phyloP scores from a whole-genome alignment of 2,113 vertebrate genomes.

The Ornithorhynchus anatinus region DNA sequence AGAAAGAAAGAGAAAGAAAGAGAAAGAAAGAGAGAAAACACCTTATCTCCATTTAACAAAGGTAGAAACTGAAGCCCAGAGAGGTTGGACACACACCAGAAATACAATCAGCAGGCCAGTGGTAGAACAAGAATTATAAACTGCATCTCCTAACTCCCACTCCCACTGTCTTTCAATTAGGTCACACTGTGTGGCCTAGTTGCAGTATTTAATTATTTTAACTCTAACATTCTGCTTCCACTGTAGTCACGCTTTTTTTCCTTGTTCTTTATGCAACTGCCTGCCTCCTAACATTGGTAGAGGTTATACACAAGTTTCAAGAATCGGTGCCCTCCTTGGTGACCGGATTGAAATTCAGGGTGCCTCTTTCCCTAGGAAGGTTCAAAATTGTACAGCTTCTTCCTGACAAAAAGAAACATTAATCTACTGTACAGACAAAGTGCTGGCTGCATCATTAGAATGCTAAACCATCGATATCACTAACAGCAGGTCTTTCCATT shows the following conservation, averaged over 20 bases:
- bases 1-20: too few relatives aligned
- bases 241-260: not conserved
- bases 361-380: constrained; percentile 25
- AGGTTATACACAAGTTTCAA: not conserved
- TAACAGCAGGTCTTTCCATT: constrained; percentile 54
- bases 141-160: too few relatives aligned
- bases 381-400: not conserved
- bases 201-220: too few relatives aligned
- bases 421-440: constrained; percentile 52
- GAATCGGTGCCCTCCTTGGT: not conserved
- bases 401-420: constrained; percentile 45
- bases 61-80: too few relatives aligned
- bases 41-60: too few relatives aligned
- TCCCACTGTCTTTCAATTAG: too few relatives aligned
- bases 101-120: too few relatives aligned
- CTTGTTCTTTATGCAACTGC: not conserved
- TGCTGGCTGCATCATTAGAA: constrained; percentile 48
- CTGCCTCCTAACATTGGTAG: not conserved
- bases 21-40: too few relatives aligned
- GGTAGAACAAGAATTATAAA: too few relatives aligned
- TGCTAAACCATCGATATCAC: constrained; percentile 43
- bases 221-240: too few relatives aligned
- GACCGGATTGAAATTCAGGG: constrained; percentile 39
- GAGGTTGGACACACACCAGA: too few relatives aligned
- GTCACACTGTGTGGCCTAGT: too few relatives aligned